Base-by-base conservation (phyloP, 2,888 invertebrate species). In the Cryptosula pallasiana region DNA sequence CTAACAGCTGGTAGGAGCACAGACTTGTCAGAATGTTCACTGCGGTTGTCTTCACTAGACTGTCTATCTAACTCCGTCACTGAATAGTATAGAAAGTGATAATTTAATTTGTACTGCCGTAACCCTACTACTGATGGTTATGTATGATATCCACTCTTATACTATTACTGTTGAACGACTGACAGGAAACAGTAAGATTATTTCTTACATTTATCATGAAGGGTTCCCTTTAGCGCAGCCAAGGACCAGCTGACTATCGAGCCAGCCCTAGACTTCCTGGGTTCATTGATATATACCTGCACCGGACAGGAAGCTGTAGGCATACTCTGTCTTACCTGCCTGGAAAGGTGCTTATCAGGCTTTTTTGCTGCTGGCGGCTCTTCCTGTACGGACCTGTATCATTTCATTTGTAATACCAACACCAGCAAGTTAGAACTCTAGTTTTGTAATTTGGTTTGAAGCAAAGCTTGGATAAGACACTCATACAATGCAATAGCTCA, bases 181-280 rank as follows among this genome's bases (percentile, higher is more conserved):
- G n/a, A n/a, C n/a, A n/a, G n/a, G n/a, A n/a, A n/a, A n/a, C n/a
- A n/a, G n/a, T n/a, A n/a, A n/a, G n/a, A n/a, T 45, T 45, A 20
- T 45, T 5, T 45, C 45, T 5, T 45, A 63, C 63, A 32, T 32
- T 34, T 63, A 32, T 36, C 70, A 9, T 54, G 45, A 9, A 70
- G 45, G 29, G 45, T 70, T 70, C 70, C 45, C 25, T 36, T 36
- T 2, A 70, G 25, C 2, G 70, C 70, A 9, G 70, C 70, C 45
- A 54, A 29, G 13, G 70, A 70, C 70, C 70, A 70, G 70, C 70
- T 70, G 45, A 70, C 55, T 32, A 70, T 45, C 9, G 70, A 70
- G 70, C 70, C 45, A 23, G 70, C 70, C 23, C 70, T 9, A 13
- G 70, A 70, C 70, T 70, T 36, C 27, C 55, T 36, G n/a, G 70